These are phyloP conservation scores for Melanotaenia nigrans DNA, from an alignment of 2,797 vertebrate species.

Conservation along the genomic window DNA sequence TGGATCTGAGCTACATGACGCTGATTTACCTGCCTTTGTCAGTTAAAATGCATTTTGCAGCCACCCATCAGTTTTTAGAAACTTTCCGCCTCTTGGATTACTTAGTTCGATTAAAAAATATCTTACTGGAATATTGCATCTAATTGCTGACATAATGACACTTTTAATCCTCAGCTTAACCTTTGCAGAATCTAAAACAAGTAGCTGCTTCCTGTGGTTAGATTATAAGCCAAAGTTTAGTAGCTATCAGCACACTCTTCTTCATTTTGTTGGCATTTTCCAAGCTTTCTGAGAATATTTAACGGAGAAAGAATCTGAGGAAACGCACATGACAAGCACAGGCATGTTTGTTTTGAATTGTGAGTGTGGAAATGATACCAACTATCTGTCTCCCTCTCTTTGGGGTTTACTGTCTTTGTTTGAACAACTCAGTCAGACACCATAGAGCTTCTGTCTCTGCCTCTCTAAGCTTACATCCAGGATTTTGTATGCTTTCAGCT, in stretches of 20 bases:
- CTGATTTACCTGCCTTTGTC: too few relatives aligned
- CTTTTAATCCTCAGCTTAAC: too few relatives aligned
- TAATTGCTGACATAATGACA: too few relatives aligned
- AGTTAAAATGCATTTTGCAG: too few relatives aligned
- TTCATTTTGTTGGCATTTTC: slow-evolving; percentile 3
- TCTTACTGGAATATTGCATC: too few relatives aligned
- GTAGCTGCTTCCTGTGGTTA: background rate
- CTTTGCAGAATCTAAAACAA: background rate
- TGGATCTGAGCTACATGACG: too few relatives aligned
- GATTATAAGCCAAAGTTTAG: background rate
- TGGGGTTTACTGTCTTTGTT: slow-evolving; percentile 26
- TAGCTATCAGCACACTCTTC: background rate
- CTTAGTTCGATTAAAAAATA: too few relatives aligned
- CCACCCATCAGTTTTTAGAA: too few relatives aligned
- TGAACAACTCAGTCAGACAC: slow-evolving; percentile 36
- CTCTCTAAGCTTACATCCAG: slow-evolving; percentile 39
- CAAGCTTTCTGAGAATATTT: background rate
- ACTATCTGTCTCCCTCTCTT: slow-evolving; percentile 22
- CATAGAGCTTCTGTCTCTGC: slow-evolving; percentile 21
- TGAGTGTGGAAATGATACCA: slow-evolving; percentile 45
- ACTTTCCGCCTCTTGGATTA: too few relatives aligned
- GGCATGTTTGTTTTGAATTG: slow-evolving; percentile 63
- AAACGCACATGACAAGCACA: slow-evolving; percentile 42
- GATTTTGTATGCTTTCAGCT: slow-evolving; percentile 54
- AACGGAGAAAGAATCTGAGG: slow-evolving; percentile 19